Percentiles rank a stretch among this genome's conserved stretches.
Evolutionary conservation across 2,113 vertebrate genomes (phyloP).

Genomic region (Mormyrus iriodes): DNA sequence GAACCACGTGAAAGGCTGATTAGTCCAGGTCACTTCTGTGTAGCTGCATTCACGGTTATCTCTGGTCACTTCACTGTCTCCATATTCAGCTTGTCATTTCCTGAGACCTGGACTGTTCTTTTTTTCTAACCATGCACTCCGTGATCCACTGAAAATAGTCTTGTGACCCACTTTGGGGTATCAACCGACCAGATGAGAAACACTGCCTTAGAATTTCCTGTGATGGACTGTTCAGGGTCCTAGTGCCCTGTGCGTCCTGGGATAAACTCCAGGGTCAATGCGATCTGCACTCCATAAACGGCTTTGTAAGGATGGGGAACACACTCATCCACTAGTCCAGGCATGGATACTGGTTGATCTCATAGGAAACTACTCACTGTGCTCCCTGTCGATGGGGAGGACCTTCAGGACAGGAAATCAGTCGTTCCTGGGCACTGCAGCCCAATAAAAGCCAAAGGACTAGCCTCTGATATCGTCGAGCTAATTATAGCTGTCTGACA

Average conservation of each 20-base stretch:
- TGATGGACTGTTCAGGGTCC: neutral
- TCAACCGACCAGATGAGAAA: neutral
- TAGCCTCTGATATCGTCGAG: neutral
- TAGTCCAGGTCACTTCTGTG: neutral
- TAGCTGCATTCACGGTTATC: neutral
- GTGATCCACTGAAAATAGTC: neutral
- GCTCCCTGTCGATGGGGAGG: neutral
- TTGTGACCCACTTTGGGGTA: neutral
- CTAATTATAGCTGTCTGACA: slow-evolving; percentile 32
- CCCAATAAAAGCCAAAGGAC: neutral
- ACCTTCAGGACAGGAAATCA: too few species aligned
- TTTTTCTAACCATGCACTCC: neutral
- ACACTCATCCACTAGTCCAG: neutral
- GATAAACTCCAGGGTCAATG: neutral
- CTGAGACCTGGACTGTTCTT: neutral
- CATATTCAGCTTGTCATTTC: neutral
- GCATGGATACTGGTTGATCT: neutral
- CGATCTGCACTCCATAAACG: neutral
- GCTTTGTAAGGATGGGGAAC: neutral
- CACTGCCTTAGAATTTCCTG: neutral
- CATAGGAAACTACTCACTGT: neutral
- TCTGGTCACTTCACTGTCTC: neutral
- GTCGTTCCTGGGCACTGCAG: neutral
- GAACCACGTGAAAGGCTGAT: neutral
- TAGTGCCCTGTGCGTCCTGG: neutral